These are phyloP conservation scores for Parasteatoda tepidariorum DNA, from an alignment of 1,140 invertebrate species.

Conservation along the genomic window DNA sequence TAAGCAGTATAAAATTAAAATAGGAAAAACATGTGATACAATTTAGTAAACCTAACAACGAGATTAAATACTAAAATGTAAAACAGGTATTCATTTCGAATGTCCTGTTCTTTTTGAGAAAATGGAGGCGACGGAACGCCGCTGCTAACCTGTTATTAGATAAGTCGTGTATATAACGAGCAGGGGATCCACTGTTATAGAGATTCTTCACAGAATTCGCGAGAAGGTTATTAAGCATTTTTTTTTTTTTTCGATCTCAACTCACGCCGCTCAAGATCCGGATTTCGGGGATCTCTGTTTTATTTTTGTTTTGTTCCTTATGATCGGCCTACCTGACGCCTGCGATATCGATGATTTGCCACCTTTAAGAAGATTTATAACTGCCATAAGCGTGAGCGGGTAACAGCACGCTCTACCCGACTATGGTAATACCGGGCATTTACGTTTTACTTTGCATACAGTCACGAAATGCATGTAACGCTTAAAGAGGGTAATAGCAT, in stretches of 20 bases:
- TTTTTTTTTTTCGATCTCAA: not conserved
- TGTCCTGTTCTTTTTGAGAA: no score
- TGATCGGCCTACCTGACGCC: constrained; percentile 41
- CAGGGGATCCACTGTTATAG: not conserved
- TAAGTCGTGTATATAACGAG: not conserved
- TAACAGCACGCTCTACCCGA: not conserved
- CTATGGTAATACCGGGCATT: not conserved
- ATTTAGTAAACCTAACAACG: no score
- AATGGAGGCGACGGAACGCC: not conserved
- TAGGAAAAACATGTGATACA: no score
- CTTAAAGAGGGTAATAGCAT: not conserved
- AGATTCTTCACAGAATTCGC: not conserved
- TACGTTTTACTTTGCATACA: not conserved
- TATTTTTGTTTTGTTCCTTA: not conserved
- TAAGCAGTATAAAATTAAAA: no score
- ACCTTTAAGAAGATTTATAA: constrained; percentile 45
- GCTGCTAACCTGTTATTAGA: not conserved
- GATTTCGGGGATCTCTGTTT: not conserved
- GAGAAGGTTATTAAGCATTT: not conserved
- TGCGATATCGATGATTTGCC: constrained; percentile 48
- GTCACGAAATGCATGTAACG: not conserved
- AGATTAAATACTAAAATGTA: no score
- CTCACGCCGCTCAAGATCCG: constrained; percentile 5
- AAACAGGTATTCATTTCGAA: no score
- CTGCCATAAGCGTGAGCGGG: not conserved